phyloP scores from a whole-genome alignment of 2,888 invertebrate species.

The Meandrusa payeni region DNA sequence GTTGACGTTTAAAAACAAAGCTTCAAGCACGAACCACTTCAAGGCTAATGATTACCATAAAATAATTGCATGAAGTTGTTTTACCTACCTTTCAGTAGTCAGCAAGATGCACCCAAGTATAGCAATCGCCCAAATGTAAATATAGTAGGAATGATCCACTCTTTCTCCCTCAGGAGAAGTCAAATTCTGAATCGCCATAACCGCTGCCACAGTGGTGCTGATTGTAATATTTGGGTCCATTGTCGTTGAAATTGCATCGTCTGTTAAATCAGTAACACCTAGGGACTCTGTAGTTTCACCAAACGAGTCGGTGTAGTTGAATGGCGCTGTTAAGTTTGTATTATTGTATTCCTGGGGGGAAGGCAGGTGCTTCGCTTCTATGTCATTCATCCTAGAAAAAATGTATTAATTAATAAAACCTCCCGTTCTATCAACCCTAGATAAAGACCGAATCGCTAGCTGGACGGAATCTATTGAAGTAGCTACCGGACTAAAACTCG shows the following conservation, averaged over 20 bases:
- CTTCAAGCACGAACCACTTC: too few species aligned
- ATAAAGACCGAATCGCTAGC: too few species aligned
- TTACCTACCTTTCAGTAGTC: conserved; percentile 71
- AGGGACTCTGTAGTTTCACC: conserved; percentile 23
- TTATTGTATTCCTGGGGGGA: not conserved
- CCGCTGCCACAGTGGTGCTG: conserved; percentile 50
- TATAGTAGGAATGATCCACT: conserved; percentile 57
- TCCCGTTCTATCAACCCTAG: too few species aligned
- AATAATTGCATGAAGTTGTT: too few species aligned
- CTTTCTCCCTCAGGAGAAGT: conserved; percentile 33
- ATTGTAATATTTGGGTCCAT: conserved; percentile 43
- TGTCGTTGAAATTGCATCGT: conserved; percentile 27
- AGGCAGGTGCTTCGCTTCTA: conserved; percentile 40
- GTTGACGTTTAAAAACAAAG: too few species aligned
- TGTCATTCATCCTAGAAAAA: conserved; percentile 65
- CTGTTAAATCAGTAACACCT: conserved; percentile 26
- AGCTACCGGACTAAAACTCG: too few species aligned
- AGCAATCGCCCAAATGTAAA: conserved; percentile 81
- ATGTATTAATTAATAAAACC: too few species aligned
- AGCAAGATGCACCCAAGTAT: conserved; percentile 81
- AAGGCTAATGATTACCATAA: too few species aligned
- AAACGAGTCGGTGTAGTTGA: conserved; percentile 17
- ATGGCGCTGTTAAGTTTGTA: conserved; percentile 1
- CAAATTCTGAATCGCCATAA: conserved; percentile 46
- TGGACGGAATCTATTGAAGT: too few species aligned